Percentiles rank a stretch among this genome's conserved stretches.
Conservation (phyloP, 1,140 invertebrate genomes). For the Amphibalanus amphitrite region DNA sequence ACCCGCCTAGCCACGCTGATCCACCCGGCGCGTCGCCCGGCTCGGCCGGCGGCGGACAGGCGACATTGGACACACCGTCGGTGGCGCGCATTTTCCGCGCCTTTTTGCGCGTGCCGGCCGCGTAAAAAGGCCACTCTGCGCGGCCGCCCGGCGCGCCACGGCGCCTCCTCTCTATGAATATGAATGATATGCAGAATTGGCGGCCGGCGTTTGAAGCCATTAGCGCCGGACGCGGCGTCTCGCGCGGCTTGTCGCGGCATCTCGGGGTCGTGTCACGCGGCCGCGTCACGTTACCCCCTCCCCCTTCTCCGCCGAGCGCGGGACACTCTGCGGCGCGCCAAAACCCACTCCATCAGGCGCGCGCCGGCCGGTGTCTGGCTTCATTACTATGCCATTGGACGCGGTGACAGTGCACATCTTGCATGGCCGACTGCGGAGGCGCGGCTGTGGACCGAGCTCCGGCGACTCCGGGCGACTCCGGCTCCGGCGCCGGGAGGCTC, state of each 20-base stretch:
- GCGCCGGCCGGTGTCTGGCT: neutral
- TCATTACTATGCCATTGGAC: neutral
- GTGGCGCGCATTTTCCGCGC: neutral
- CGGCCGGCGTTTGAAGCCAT: neutral
- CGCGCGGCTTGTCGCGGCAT: neutral
- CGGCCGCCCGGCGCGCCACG: too few relatives aligned
- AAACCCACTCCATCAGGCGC: neutral
- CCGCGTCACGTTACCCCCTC: neutral
- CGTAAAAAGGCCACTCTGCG: neutral
- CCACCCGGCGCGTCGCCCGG: too few relatives aligned
- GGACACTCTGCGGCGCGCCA: neutral
- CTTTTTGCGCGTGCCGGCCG: neutral
- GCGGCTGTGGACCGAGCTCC: too few relatives aligned
- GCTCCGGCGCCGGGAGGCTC: too few relatives aligned
- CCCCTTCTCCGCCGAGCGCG: too few relatives aligned
- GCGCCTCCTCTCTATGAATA: neutral
- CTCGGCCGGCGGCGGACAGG: neutral
- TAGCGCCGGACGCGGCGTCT: neutral
- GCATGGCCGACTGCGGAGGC: neutral
- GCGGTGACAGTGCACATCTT: neutral
- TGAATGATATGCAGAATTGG: constrained; percentile 1
- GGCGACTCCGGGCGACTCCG: neutral
- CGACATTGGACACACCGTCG: constrained; percentile 1
- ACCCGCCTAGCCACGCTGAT: too few relatives aligned
- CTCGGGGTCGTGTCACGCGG: neutral